Conservation (phyloP, 2,797 vertebrate species). For the Sebastes vulpes region DNA sequence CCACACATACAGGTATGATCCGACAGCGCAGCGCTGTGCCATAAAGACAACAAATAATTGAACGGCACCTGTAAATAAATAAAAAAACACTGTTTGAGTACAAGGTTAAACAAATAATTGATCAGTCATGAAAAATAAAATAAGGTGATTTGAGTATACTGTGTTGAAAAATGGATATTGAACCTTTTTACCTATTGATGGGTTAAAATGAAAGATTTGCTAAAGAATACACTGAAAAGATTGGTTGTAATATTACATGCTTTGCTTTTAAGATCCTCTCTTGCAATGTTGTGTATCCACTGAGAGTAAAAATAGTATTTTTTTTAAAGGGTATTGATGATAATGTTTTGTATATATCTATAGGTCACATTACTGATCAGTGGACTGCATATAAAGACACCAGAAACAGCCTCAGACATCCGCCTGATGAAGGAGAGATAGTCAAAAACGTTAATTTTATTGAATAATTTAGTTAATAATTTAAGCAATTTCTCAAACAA, state of each 20-base stretch:
- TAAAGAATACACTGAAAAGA: background rate
- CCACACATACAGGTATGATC: slow-evolving; percentile 22
- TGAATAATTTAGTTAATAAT: background rate
- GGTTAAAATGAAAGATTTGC: background rate
- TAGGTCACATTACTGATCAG: background rate
- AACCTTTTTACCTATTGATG: background rate
- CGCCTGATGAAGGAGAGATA: no score
- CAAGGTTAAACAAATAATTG: background rate
- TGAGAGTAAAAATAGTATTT: background rate
- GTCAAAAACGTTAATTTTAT: background rate
- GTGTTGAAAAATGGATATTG: background rate
- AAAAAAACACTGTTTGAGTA: background rate
- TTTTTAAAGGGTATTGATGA: background rate
- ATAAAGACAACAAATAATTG: slow-evolving; percentile 8
- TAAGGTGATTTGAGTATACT: background rate
- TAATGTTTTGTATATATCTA: background rate
- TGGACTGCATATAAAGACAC: background rate
- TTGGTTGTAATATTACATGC: background rate
- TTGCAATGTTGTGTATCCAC: background rate
- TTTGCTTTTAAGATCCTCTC: background rate
- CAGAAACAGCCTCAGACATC: background rate
- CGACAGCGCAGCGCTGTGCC: background rate
- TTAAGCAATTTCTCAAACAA: background rate
- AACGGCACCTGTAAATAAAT: background rate
- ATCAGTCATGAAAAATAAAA: background rate